Percentiles rank a stretch among this genome's conserved stretches.
Evolutionary conservation across 2,797 vertebrate species (phyloP).

Genomic region (Poeciliopsis gracilis): DNA sequence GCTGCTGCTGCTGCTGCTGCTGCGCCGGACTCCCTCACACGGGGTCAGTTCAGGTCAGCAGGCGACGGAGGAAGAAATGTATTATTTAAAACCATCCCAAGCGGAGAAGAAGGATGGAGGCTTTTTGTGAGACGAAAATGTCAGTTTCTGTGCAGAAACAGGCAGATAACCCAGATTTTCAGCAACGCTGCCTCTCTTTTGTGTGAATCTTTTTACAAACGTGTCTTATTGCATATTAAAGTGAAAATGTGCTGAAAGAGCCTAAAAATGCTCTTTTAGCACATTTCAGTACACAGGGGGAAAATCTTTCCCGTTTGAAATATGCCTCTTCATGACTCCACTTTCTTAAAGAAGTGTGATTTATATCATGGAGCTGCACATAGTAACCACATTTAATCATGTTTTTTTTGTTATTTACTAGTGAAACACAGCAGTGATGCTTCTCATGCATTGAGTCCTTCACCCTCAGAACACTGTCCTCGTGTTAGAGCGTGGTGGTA

Average conservation of each 20-base stretch:
- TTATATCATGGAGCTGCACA: too few species aligned
- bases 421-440: too few species aligned
- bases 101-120: background rate
- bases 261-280: background rate
- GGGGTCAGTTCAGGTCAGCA: slow-evolving; percentile 2
- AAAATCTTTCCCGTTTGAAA: too few species aligned
- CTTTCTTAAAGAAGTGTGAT: too few species aligned
- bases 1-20: background rate
- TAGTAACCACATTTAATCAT: too few species aligned
- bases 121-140: background rate
- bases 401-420: too few species aligned
- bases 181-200: background rate
- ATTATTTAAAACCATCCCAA: slow-evolving; percentile 13
- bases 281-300: background rate
- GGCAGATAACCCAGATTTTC: background rate
- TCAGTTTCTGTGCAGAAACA: background rate
- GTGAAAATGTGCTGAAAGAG: background rate
- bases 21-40: background rate
- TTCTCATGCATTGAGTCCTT: background rate
- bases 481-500: background rate
- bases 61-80: background rate
- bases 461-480: background rate
- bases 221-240: background rate
- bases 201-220: background rate
- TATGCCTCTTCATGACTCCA: too few species aligned